Percentiles rank a stretch among this genome's conserved stretches.
These are phyloP conservation scores for Eubasilissa regina DNA, from an alignment of 1,140 invertebrate genomes.

Conservation along the genomic window DNA sequence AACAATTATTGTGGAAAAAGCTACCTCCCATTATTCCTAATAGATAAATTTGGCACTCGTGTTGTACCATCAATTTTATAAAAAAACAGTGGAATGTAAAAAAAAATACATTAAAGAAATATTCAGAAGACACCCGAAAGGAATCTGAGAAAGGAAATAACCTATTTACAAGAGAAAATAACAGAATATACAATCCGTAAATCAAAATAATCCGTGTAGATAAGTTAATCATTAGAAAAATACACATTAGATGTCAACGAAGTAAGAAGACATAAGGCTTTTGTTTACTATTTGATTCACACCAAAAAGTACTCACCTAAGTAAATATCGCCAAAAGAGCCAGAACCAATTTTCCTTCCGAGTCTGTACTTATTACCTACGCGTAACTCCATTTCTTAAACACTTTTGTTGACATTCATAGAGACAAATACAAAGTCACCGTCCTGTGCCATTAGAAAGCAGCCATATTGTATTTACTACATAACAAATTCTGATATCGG, in stretches of 20 bases:
- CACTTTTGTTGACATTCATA: slow-evolving; percentile 54
- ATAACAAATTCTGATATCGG: slow-evolving; percentile 51
- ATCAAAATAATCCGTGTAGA: neutral
- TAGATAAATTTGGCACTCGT: slow-evolving; percentile 41
- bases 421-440: slow-evolving; percentile 55
- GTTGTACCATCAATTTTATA: slow-evolving; percentile 36
- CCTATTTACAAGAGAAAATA: neutral
- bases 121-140: slow-evolving; percentile 10
- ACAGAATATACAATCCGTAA: neutral
- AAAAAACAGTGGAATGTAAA: slow-evolving; percentile 39
- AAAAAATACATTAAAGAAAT: slow-evolving; percentile 32
- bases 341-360: slow-evolving; percentile 97
- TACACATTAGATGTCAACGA: slow-evolving; percentile 51
- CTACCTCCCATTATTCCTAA: slow-evolving; percentile 4
- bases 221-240: slow-evolving; percentile 36
- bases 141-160: neutral
- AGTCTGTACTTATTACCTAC: slow-evolving; percentile 98
- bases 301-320: slow-evolving; percentile 80
- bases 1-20: slow-evolving; percentile 19
- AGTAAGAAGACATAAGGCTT: slow-evolving; percentile 39
- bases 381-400: slow-evolving; percentile 89
- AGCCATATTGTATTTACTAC: slow-evolving; percentile 55
- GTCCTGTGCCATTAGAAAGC: slow-evolving; percentile 54
- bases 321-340: slow-evolving; percentile 99
- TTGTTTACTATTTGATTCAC: slow-evolving; percentile 50